These are phyloP conservation scores for Syngnathus scovelli DNA, from an alignment of 2,113 vertebrate genomes.

Conservation along the genomic window DNA sequence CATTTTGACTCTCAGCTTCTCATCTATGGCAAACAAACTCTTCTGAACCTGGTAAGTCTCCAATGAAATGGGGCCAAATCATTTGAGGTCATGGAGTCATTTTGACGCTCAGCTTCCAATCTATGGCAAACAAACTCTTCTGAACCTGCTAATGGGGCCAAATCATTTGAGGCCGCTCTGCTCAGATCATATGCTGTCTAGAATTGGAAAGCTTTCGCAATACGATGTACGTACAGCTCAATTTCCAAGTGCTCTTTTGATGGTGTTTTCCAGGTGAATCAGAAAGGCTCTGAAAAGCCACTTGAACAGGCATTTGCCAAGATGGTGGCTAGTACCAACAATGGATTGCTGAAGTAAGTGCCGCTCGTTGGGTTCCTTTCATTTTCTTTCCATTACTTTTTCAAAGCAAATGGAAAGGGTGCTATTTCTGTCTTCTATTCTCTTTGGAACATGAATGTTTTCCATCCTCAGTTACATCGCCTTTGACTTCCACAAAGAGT, in stretches of 20 bases:
- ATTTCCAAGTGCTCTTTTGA: too few species aligned
- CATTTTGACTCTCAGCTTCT: conserved; percentile 96
- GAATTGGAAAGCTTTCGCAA: too few species aligned
- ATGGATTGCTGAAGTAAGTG: conserved; percentile 83
- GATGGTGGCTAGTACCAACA: conserved; percentile 85
- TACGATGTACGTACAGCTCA: too few species aligned
- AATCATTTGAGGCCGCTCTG: too few species aligned
- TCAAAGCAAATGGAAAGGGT: too few species aligned
- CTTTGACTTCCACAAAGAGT: conserved; percentile 98
- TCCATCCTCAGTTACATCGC: conserved; percentile 79
- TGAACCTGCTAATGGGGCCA: conserved; percentile 81
- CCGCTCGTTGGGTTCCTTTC: background rate
- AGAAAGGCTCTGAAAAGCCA: conserved; percentile 94
- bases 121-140: conserved; percentile 92
- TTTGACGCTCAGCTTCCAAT: conserved; percentile 94
- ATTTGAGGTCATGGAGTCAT: conserved; percentile 68
- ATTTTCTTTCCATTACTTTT: background rate
- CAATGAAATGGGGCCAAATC: background rate
- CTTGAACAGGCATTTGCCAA: conserved; percentile 88
- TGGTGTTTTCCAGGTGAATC: conserved; percentile 80
- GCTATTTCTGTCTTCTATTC: background rate
- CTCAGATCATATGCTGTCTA: too few species aligned
- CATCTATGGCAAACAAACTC: conserved; percentile 92
- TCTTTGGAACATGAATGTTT: background rate
- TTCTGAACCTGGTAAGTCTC: conserved; percentile 87